Evolutionary conservation across 1,140 invertebrate species (phyloP).

Genomic region (Trachymyrmex cornetzi): DNA sequence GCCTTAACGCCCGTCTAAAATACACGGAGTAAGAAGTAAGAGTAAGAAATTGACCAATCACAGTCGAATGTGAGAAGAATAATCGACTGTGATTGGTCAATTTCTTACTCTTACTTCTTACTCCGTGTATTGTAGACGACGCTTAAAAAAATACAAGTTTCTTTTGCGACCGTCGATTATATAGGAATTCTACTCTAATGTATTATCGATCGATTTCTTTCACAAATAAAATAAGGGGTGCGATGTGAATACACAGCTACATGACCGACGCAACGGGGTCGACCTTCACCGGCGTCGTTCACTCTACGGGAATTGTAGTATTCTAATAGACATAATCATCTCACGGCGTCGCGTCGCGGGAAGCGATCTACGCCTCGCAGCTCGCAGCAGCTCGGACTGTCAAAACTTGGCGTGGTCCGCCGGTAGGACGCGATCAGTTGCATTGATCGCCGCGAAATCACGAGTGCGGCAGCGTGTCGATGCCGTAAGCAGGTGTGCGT

Average conservation of each 20-base stretch:
- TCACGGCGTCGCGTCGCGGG: background rate
- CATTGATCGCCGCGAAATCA: background rate
- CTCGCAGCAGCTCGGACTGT: conserved; percentile 25
- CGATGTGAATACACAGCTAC: background rate
- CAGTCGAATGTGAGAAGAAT: too few species aligned
- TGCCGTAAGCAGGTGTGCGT: too few species aligned
- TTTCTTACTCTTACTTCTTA: too few species aligned
- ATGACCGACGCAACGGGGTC: background rate
- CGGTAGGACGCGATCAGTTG: background rate
- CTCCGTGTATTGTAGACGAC: too few species aligned
- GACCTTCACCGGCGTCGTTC: background rate
- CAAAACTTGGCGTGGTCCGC: conserved; percentile 1
- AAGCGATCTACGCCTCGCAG: background rate
- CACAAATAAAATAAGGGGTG: too few species aligned
- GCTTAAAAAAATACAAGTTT: too few species aligned
- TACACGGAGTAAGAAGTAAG: too few species aligned
- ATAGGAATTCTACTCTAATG: background rate
- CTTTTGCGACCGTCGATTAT: background rate
- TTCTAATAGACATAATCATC: too few species aligned
- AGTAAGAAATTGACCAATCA: too few species aligned
- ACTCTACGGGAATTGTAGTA: too few species aligned
- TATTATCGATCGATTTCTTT: background rate
- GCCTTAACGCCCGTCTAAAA: too few species aligned
- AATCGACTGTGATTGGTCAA: too few species aligned
- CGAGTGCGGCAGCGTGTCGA: background rate